Percentiles rank a stretch among this genome's conserved stretches.
Evolutionary conservation across 2,113 vertebrate species (phyloP).

Genomic region (Phainopepla nitens): DNA sequence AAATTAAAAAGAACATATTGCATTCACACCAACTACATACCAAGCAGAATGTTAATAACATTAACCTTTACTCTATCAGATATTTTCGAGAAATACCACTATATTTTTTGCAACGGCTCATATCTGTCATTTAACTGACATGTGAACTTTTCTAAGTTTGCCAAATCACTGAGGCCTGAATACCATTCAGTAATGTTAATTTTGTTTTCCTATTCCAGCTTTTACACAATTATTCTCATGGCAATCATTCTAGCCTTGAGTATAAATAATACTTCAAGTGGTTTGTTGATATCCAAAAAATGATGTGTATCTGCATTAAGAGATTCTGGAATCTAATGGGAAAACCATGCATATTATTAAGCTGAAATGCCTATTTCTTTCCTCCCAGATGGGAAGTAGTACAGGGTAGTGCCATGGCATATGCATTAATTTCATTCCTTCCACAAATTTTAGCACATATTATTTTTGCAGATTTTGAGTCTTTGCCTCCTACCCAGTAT

Average conservation of each 20-base stretch:
- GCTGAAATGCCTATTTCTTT: slow-evolving; percentile 52
- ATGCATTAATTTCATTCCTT: slow-evolving; percentile 58
- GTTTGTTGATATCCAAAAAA: slow-evolving; percentile 59
- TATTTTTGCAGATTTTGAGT: slow-evolving; percentile 46
- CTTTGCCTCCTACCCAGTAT: slow-evolving; percentile 14
- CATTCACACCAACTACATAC: slow-evolving; percentile 52
- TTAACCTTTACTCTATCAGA: slow-evolving; percentile 62
- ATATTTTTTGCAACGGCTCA: slow-evolving; percentile 33
- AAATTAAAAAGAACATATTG: slow-evolving; percentile 46
- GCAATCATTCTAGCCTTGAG: slow-evolving; percentile 61
- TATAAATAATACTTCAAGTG: slow-evolving; percentile 57
- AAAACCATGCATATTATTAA: slow-evolving; percentile 56
- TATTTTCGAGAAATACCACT: slow-evolving; percentile 55
- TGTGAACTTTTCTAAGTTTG: slow-evolving; percentile 64
- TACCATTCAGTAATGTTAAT: slow-evolving; percentile 64
- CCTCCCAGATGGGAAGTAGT: slow-evolving; percentile 45
- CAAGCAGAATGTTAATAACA: slow-evolving; percentile 55
- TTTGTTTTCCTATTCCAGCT: slow-evolving; percentile 59
- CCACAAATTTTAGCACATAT: slow-evolving; percentile 32
- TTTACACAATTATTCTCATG: slow-evolving; percentile 61
- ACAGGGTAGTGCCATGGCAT: slow-evolving; percentile 21
- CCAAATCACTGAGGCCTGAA: slow-evolving; percentile 65
- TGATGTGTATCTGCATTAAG: slow-evolving; percentile 45
- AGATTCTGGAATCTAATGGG: slow-evolving; percentile 54
- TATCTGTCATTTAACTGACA: slow-evolving; percentile 62